A percentile compares a stretch with the other conserved stretches of the same genome.
phyloP scores from a whole-genome alignment of 2,113 vertebrate species.

The Columba livia region DNA sequence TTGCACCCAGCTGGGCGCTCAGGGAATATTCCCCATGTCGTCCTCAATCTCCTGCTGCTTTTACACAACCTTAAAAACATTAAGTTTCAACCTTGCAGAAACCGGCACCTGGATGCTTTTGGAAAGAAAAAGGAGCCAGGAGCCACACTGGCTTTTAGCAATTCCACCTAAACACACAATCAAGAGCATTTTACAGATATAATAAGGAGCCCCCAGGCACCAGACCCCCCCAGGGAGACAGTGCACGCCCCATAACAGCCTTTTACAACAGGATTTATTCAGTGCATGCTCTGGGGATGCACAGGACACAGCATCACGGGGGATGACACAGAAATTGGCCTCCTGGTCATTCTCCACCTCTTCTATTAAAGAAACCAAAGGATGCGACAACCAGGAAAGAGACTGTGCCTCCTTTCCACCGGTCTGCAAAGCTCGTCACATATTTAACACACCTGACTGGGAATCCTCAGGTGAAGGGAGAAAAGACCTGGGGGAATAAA shows the following conservation, averaged over 20 bases:
- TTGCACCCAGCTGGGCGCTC: background rate
- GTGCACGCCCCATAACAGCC: background rate
- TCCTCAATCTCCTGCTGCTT: background rate
- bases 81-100: background rate
- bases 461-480: background rate
- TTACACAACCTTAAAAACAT: background rate
- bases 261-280: slow-evolving; percentile 60
- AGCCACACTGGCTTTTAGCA: background rate
- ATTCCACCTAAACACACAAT: background rate
- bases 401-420: background rate
- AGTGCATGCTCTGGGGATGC: slow-evolving; percentile 15
- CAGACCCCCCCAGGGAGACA: background rate
- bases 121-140: background rate
- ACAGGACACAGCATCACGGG: background rate
- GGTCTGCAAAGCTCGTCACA: background rate
- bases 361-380: background rate
- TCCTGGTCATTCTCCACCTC: background rate
- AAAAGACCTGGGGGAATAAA: background rate
- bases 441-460: background rate
- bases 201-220: background rate
- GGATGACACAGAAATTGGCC: background rate
- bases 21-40: background rate
- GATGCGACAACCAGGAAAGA: background rate
- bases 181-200: background rate
- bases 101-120: background rate